Conservation (phyloP, 2,797 vertebrate species). For the Anisognathus igniventris region DNA sequence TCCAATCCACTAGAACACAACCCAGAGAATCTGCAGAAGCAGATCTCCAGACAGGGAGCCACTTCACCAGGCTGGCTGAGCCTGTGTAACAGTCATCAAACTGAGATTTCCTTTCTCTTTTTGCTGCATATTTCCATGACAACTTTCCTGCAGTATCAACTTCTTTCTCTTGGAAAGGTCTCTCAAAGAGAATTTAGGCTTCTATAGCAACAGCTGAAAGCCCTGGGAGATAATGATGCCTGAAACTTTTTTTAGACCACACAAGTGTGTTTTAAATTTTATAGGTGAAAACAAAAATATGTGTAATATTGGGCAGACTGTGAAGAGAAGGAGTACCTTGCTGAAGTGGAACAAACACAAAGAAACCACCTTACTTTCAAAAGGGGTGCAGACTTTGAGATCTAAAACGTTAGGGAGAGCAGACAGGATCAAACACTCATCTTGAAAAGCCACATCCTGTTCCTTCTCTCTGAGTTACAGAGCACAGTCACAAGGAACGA, state of each 20-base stretch:
- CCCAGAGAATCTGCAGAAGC: neutral
- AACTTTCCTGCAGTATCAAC: constrained; percentile 34
- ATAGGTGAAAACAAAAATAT: neutral
- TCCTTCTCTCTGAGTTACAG: neutral
- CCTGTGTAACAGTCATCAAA: neutral
- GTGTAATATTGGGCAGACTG: neutral
- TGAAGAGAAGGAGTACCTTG: neutral
- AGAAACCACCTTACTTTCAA: neutral
- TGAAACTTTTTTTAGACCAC: constrained; percentile 38
- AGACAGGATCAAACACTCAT: constrained; percentile 14
- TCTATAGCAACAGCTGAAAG: constrained; percentile 60
- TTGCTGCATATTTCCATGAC: constrained; percentile 57
- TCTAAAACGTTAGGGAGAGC: neutral
- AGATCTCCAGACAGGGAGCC: neutral
- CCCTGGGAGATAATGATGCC: constrained; percentile 31
- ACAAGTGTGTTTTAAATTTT: neutral
- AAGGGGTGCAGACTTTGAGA: neutral
- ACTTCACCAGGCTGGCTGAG: neutral
- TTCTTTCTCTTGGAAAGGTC: constrained; percentile 30
- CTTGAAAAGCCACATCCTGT: constrained; percentile 49
- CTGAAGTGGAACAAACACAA: neutral
- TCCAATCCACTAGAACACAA: neutral
- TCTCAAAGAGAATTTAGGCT: constrained; percentile 29
- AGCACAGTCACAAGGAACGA: constrained; percentile 12
- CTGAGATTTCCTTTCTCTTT: neutral